Percentiles rank a stretch among this genome's conserved stretches.
These are phyloP conservation scores for Coronaproctus castanopsis DNA, from an alignment of 2,888 invertebrate species.

Conservation along the genomic window DNA sequence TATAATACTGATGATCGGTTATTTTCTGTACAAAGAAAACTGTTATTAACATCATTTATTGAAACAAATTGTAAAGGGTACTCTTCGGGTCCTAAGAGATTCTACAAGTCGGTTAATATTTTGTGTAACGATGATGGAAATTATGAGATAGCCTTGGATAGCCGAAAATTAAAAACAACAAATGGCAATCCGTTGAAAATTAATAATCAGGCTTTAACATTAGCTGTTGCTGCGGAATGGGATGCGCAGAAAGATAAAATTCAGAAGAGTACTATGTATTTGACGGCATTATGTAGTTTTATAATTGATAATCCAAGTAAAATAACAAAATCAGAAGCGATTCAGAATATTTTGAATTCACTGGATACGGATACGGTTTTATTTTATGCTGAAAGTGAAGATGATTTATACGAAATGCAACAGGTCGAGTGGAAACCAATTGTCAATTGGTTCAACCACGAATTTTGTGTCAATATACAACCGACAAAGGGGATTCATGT, in stretches of 20 bases:
- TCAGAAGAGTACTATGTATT: conserved; percentile 62
- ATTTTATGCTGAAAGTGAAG: conserved; percentile 50
- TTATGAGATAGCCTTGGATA: conserved; percentile 75
- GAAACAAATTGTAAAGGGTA: too few species aligned
- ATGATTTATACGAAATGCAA: conserved; percentile 55
- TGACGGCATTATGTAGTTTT: conserved; percentile 80
- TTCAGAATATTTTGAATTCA: conserved; percentile 56
- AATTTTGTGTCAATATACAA: conserved; percentile 48
- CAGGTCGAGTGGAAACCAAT: conserved; percentile 71
- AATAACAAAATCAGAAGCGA: conserved; percentile 50
- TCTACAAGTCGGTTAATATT: conserved; percentile 6
- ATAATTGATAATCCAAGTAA: conserved; percentile 81
- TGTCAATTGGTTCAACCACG: conserved; percentile 69
- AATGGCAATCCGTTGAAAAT: conserved; percentile 54
- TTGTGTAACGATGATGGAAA: conserved; percentile 32
- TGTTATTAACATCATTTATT: too few species aligned
- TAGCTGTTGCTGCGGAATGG: conserved; percentile 91
- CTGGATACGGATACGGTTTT: conserved; percentile 64
- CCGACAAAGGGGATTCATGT: conserved; percentile 48
- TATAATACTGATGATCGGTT: too few species aligned
- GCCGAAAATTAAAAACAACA: conserved; percentile 75
- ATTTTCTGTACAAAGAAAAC: too few species aligned
- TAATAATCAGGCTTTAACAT: conserved; percentile 66
- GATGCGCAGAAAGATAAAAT: conserved; percentile 62
- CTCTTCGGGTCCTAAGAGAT: conserved; percentile 3